Percentiles rank a stretch among this genome's conserved stretches.
phyloP scores from a whole-genome alignment of 2,113 vertebrate species.

The Amphilophus citrinellus region DNA sequence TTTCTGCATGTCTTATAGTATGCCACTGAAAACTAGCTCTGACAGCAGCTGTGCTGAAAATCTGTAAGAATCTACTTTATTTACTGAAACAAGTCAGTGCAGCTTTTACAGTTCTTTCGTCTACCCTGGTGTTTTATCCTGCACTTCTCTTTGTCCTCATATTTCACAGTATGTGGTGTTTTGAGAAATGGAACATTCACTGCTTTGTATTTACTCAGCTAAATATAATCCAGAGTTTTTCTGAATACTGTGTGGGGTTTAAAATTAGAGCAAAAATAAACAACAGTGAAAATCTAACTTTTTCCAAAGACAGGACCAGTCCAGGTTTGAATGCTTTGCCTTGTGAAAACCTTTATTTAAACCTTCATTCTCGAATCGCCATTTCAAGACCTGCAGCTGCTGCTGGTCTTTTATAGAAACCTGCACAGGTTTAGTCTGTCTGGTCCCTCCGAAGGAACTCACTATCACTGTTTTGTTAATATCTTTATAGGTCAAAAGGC shows the following conservation, averaged over 20 bases:
- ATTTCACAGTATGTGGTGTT: conserved; percentile 19
- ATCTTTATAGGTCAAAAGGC: conserved; percentile 74
- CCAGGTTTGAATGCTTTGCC: background rate
- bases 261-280: conserved; percentile 21
- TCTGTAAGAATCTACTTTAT: conserved; percentile 9
- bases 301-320: background rate
- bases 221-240: conserved; percentile 33
- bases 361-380: conserved; percentile 33
- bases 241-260: background rate
- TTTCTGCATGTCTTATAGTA: background rate
- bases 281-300: conserved; percentile 14
- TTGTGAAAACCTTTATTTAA: background rate
- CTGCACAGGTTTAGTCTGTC: background rate
- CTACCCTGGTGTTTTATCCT: conserved; percentile 16
- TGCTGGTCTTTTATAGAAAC: conserved; percentile 25
- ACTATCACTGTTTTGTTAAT: conserved; percentile 69
- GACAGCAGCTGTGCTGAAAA: background rate
- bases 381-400: conserved; percentile 46
- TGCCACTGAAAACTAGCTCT: background rate
- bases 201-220: conserved; percentile 40
- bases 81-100: background rate
- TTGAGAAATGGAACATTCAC: conserved; percentile 43
- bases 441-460: conserved; percentile 52
- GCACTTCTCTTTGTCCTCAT: conserved; percentile 26
- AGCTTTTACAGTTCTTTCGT: conserved; percentile 17